Evolutionary conservation across 2,888 invertebrate genomes (phyloP), one percentile per base, ranked within the genome.

Genomic region (Caenorhabditis sinica): DNA sequence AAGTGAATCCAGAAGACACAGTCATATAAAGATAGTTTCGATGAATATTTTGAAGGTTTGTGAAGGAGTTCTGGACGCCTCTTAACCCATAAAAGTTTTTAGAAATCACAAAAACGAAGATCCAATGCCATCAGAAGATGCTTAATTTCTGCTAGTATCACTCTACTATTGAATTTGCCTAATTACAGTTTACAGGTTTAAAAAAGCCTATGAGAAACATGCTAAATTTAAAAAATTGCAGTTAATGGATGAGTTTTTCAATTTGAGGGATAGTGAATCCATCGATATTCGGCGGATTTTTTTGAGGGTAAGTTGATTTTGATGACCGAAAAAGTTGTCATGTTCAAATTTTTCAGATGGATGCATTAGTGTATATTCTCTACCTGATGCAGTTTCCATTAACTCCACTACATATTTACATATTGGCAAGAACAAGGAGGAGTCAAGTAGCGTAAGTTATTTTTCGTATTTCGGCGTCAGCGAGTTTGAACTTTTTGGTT

Each of bases 351-450:
- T 81, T 86, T 28, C 69, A 84, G 85, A 85, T 86, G 28, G 88
- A 88, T 49, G 86, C 88, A 5, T 53, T 84, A 1, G 80, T 86
- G 58, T 88, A 87, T 69, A 72, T 88, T 11, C 76, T 87, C 2
- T 87, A 87, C 43, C 61, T 88, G 15, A 74, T 87, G 40, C 88
- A 88, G 51, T 88, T 88, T 45, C 83, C 86, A n/a, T 79, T 87
- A 33, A 85, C 87, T 13, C 86, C 87, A 30, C 51, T 88, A n/a
- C 86, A 88, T 69, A 72, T 88, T 9, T 83, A 80, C 49, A 68
- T 82, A 17, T 75, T 88, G 20, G 66, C 74, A 4, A 11, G 53
- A 20, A 58, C 43, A 2, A 63, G 43, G 9, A 25, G 5, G 0
- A 25, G 25, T 8, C 56, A 13, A 56, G 51, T 33, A 23, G 30